phyloP scores from a whole-genome alignment of 2,797 vertebrate species.

The Malacoraja senta region DNA sequence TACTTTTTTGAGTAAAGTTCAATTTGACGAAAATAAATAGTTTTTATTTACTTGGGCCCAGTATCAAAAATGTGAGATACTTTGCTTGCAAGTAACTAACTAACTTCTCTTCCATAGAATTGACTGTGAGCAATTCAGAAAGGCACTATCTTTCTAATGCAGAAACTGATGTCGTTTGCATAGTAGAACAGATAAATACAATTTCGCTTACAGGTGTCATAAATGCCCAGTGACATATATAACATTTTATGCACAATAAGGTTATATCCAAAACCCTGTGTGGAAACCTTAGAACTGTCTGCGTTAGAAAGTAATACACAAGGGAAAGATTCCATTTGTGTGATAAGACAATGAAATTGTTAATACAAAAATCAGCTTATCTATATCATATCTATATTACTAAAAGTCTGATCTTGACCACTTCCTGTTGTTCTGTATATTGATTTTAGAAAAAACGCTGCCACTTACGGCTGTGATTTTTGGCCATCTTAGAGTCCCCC shows the following conservation, averaged over 20 bases:
- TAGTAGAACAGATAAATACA: background rate
- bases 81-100: constrained; percentile 1
- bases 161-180: background rate
- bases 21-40: background rate
- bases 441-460: too few species aligned
- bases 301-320: background rate
- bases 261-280: background rate
- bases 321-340: background rate
- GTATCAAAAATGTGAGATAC: background rate
- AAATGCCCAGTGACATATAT: background rate
- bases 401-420: too few species aligned
- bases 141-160: background rate
- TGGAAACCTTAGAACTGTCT: background rate
- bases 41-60: background rate
- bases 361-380: background rate
- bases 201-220: background rate
- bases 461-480: too few species aligned
- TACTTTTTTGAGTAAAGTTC: background rate
- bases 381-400: too few species aligned
- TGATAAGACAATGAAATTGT: background rate
- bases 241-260: background rate
- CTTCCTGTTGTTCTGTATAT: too few species aligned
- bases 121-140: background rate
- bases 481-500: too few species aligned
- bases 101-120: background rate